A percentile compares a stretch with the other conserved stretches of the same genome.
Evolutionary conservation across 2,888 invertebrate species (phyloP).

Genomic region (Hydropsyche betteni): DNA sequence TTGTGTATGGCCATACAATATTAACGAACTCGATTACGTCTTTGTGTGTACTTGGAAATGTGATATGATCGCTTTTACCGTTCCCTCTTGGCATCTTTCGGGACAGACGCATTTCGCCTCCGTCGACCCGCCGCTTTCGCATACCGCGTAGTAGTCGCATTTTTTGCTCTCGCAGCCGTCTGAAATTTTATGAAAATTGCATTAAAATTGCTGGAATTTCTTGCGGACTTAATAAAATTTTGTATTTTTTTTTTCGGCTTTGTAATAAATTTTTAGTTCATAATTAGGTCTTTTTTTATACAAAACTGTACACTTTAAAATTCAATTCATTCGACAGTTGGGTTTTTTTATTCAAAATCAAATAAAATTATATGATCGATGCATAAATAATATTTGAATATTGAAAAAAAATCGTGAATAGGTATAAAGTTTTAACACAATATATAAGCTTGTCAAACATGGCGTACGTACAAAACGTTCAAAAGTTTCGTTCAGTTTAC

Average conservation of each 20-base stretch:
- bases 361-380: no score
- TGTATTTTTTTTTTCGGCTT: neutral
- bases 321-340: no score
- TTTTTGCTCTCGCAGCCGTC: constrained; percentile 83
- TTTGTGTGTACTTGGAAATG: no score
- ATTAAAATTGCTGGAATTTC: neutral
- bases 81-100: constrained; percentile 67
- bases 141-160: constrained; percentile 81
- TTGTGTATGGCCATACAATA: neutral
- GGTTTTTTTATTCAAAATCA: no score
- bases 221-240: neutral
- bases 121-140: constrained; percentile 72
- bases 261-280: neutral
- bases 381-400: no score
- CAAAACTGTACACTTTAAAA: no score
- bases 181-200: constrained; percentile 56
- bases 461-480: no score
- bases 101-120: constrained; percentile 72
- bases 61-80: constrained; percentile 56
- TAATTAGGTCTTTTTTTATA: neutral
- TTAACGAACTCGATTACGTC: no score
- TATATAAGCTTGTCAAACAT: no score
- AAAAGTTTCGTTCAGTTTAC: no score
- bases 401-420: no score
- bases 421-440: no score